These are phyloP conservation scores for Pampusana beccarii DNA, from an alignment of 2,113 vertebrate species.

Conservation along the genomic window DNA sequence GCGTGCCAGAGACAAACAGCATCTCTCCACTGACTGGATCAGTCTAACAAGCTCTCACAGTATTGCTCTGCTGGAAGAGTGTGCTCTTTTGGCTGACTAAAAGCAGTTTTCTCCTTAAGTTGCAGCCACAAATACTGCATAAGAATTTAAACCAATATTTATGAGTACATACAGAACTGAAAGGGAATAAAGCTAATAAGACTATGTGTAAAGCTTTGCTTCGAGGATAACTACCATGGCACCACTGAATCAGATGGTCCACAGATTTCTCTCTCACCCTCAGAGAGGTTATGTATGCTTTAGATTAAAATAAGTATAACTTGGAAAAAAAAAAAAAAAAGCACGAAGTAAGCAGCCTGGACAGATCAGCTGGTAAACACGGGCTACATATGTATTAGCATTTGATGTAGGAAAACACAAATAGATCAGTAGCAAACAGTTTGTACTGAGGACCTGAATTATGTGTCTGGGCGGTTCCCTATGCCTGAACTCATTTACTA, in stretches of 20 bases:
- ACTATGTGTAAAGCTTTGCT: neutral
- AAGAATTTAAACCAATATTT: neutral
- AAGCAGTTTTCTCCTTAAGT: neutral
- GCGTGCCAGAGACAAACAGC: neutral
- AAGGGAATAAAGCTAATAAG: neutral
- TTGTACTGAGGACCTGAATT: neutral
- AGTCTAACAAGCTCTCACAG: neutral
- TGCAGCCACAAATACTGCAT: neutral
- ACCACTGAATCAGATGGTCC: neutral
- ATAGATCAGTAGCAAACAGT: neutral
- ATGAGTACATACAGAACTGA: neutral
- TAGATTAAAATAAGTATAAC: neutral
- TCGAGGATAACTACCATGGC: neutral
- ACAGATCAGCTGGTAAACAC: neutral
- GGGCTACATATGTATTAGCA: neutral
- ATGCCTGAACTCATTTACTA: neutral
- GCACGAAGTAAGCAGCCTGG: neutral
- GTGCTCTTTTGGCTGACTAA: neutral
- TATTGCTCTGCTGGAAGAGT: neutral
- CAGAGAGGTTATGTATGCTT: neutral
- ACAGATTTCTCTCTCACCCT: neutral
- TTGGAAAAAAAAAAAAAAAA: neutral
- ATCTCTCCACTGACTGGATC: neutral
- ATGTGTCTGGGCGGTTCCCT: fast-evolving
- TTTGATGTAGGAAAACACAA: neutral